phyloP scores from a whole-genome alignment of 2,888 invertebrate genomes.

The Aphrophora alni region DNA sequence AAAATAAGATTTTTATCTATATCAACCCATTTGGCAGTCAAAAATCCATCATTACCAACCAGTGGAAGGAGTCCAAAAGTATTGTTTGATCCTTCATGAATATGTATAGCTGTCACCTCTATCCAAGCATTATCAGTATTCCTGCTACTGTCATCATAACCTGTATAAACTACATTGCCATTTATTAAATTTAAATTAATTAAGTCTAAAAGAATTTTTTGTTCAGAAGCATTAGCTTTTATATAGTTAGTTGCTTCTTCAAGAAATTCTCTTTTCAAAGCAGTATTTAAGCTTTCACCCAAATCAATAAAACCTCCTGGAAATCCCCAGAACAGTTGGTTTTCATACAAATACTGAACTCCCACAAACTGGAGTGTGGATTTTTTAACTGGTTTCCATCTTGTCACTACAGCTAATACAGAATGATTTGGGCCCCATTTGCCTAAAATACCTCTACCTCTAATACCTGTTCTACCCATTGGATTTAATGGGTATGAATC shows the following conservation, averaged over 20 bases:
- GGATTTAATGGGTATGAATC: not conserved
- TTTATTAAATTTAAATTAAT: not conserved
- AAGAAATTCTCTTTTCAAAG: not conserved
- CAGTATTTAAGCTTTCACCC: not conserved
- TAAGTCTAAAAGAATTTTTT: not conserved
- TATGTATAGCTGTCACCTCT: not conserved
- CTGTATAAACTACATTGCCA: not conserved
- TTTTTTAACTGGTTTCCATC: not conserved
- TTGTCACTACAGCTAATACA: not conserved
- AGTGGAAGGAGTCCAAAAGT: not conserved
- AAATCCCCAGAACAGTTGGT: not conserved
- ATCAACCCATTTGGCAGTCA: not conserved
- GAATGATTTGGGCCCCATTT: not conserved
- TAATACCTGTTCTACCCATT: not conserved
- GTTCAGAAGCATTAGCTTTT: not conserved
- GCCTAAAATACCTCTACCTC: not conserved
- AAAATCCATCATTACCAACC: not conserved
- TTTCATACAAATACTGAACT: not conserved
- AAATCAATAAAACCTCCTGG: not conserved
- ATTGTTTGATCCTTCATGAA: not conserved
- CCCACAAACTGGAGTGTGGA: not conserved
- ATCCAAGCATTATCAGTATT: not conserved
- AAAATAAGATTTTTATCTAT: not conserved
- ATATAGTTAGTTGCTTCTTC: not conserved
- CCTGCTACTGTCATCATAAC: not conserved